Percentiles rank a stretch among this genome's conserved stretches.
These are phyloP conservation scores for Zosterops lateralis DNA, from an alignment of 2,113 vertebrate genomes.

Conservation along the genomic window DNA sequence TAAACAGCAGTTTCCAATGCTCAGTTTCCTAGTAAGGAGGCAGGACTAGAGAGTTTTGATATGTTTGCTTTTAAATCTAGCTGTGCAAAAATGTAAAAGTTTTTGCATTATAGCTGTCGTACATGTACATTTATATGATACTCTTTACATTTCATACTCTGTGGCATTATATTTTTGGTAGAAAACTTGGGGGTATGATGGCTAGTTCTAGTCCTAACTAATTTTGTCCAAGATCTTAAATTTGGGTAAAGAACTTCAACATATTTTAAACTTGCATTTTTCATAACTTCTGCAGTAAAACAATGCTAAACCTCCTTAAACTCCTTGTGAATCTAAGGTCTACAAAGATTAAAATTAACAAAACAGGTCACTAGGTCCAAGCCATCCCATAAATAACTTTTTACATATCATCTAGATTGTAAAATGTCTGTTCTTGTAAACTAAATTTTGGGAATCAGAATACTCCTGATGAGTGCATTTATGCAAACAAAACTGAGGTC, in stretches of 20 bases:
- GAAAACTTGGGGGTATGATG: background rate
- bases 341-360: background rate
- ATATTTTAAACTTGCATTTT: background rate
- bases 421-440: background rate
- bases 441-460: background rate
- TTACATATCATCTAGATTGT: background rate
- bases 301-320: background rate
- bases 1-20: background rate
- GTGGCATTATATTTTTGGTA: background rate
- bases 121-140: rapidly evolving
- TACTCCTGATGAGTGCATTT: background rate
- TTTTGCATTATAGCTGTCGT: background rate
- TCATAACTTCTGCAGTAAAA: background rate
- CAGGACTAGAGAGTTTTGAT: background rate
- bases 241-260: background rate
- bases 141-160: background rate
- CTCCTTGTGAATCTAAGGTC: background rate
- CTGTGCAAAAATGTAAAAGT: background rate
- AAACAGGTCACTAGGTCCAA: background rate
- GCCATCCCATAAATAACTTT: background rate
- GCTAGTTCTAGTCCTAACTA: background rate
- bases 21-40: background rate
- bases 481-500: background rate
- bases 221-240: background rate
- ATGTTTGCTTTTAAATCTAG: background rate